Evolutionary conservation across 1,140 invertebrate species (phyloP).

Genomic region (Platyura marginata): DNA sequence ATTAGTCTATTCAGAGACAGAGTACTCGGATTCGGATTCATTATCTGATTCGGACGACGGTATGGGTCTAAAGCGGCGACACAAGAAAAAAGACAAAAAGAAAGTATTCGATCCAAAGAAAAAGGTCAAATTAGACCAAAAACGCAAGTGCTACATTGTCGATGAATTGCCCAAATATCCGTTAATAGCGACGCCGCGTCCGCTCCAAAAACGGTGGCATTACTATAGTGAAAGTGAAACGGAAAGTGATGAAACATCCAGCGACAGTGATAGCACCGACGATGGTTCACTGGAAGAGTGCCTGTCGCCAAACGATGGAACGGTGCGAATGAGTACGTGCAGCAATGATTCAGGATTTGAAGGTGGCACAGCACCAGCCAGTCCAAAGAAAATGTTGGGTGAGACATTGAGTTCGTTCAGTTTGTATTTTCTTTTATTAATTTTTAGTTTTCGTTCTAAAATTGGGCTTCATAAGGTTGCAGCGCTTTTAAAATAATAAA

Average conservation of each 20-base stretch:
- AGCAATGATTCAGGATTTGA: slow-evolving; percentile 26
- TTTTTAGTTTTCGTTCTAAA: too few relatives aligned
- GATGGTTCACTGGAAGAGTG: not conserved
- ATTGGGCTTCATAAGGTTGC: not conserved
- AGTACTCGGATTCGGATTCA: not conserved
- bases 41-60: not conserved
- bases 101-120: slow-evolving; percentile 15
- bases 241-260: slow-evolving; percentile 15
- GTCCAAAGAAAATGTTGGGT: slow-evolving; percentile 25
- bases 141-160: slow-evolving; percentile 27
- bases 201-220: slow-evolving; percentile 29
- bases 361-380: slow-evolving; percentile 22
- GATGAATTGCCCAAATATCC: slow-evolving; percentile 30
- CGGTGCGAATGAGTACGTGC: slow-evolving; percentile 22
- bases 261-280: slow-evolving; percentile 12
- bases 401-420: slow-evolving; percentile 9
- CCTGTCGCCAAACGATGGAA: not conserved
- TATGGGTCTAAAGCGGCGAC: slow-evolving; percentile 4
- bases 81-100: slow-evolving; percentile 12
- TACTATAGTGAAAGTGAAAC: slow-evolving; percentile 13
- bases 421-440: too few relatives aligned
- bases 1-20: too few relatives aligned
- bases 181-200: slow-evolving; percentile 34
- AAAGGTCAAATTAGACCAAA: slow-evolving; percentile 19
- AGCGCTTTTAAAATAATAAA: too few relatives aligned